phyloP scores from a whole-genome alignment of 2,797 vertebrate genomes.

The Sebastes trivittatus region DNA sequence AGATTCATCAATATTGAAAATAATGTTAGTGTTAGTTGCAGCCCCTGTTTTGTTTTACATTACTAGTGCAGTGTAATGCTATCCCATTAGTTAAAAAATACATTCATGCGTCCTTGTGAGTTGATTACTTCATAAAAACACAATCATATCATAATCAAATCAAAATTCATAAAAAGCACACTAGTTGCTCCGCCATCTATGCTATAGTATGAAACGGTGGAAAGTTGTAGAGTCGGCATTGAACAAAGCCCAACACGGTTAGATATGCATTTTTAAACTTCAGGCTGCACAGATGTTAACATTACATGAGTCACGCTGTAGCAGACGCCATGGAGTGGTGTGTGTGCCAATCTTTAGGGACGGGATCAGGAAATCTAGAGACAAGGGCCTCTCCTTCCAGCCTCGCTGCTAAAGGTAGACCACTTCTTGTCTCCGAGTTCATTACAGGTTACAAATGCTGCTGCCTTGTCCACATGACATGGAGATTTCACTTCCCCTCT shows the following conservation, averaged over 20 bases:
- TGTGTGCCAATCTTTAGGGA: slow-evolving; percentile 20
- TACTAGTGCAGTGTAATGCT: background rate
- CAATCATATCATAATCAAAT: background rate
- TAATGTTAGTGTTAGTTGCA: background rate
- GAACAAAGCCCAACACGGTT: background rate
- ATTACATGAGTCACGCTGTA: slow-evolving; percentile 18
- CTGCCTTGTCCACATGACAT: slow-evolving; percentile 12
- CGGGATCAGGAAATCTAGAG: background rate
- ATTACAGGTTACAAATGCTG: slow-evolving; percentile 29
- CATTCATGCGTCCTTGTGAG: background rate
- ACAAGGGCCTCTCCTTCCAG: background rate
- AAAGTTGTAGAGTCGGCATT: slow-evolving; percentile 14
- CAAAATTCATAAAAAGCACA: background rate
- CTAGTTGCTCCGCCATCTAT: background rate
- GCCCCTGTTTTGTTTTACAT: background rate
- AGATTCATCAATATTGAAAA: background rate
- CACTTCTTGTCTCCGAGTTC: slow-evolving; percentile 11
- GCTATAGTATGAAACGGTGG: background rate
- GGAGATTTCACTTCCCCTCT: slow-evolving; percentile 31
- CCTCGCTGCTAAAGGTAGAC: background rate
- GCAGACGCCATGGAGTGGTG: background rate
- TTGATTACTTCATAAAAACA: background rate
- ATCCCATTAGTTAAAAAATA: background rate
- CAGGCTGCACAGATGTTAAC: slow-evolving; percentile 23
- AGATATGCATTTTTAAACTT: slow-evolving; percentile 10